These are phyloP conservation scores for Labeo calbasu DNA, from an alignment of 2,797 vertebrate genomes.

Conservation along the genomic window DNA sequence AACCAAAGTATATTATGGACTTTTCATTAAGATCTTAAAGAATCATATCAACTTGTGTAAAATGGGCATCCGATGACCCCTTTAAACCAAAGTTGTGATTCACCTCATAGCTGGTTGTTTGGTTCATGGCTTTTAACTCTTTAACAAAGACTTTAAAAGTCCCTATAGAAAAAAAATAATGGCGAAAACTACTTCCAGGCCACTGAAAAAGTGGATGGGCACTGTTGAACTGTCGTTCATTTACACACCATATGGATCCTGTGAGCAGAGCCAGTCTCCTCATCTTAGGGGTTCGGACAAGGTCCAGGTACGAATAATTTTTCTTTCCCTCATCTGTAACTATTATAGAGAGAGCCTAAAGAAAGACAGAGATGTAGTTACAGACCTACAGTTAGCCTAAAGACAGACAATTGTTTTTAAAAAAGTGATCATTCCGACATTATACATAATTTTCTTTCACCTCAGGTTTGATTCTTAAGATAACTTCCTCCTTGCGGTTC, in stretches of 20 bases:
- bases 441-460: background rate
- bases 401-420: background rate
- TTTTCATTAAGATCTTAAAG: no score
- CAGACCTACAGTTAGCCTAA: background rate
- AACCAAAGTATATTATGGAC: no score
- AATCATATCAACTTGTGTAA: no score
- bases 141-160: background rate
- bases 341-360: conserved; percentile 78
- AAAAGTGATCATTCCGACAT: background rate
- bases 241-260: conserved; percentile 80
- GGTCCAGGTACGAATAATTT: conserved; percentile 82
- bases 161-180: background rate
- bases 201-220: background rate
- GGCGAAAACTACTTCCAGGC: background rate
- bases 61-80: no score
- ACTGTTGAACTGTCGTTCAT: background rate
- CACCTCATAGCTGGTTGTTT: background rate
- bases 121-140: background rate
- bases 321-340: conserved; percentile 60
- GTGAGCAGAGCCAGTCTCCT: conserved; percentile 78
- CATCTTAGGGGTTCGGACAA: conserved; percentile 82
- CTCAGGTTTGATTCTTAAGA: conserved; percentile 56
- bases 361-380: conserved; percentile 14
- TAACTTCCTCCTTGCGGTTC: conserved; percentile 65
- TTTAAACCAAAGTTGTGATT: background rate